Percentiles rank a stretch among this genome's conserved stretches.
phyloP scores from a whole-genome alignment of 2,113 vertebrate species.

The Tragelaphus imberbis region DNA sequence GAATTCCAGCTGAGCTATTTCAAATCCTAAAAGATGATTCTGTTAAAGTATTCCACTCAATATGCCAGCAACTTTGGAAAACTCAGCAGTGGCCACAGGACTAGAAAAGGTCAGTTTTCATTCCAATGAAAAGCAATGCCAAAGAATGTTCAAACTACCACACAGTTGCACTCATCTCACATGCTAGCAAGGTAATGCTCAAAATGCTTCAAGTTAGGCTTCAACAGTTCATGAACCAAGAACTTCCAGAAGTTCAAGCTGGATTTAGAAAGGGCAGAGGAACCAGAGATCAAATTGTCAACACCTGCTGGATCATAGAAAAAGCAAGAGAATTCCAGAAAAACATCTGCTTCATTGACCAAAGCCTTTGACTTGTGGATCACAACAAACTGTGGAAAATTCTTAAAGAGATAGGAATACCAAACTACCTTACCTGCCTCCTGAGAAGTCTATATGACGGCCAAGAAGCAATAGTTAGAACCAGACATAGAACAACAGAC shows the following conservation, averaged over 20 bases:
- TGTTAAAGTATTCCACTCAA: no score
- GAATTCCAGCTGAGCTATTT: background rate
- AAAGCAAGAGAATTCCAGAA: background rate
- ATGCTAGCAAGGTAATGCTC: background rate
- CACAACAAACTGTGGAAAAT: background rate
- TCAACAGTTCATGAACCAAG: background rate
- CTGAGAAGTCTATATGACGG: background rate
- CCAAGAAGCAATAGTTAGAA: background rate
- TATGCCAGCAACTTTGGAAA: background rate
- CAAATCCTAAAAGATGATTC: background rate
- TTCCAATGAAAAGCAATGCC: background rate
- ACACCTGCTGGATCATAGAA: background rate
- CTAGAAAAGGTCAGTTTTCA: background rate
- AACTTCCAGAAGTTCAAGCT: background rate
- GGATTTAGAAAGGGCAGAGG: background rate
- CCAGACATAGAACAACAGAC: background rate
- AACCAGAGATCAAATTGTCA: background rate
- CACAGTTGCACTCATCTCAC: background rate
- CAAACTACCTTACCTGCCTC: background rate
- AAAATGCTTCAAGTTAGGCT: background rate
- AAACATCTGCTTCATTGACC: background rate
- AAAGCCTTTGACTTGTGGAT: background rate
- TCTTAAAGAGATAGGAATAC: background rate
- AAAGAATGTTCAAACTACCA: background rate
- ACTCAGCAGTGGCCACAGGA: background rate